Evolutionary conservation across 2,797 vertebrate genomes (phyloP).

Genomic region (Sebastes hubbsi): DNA sequence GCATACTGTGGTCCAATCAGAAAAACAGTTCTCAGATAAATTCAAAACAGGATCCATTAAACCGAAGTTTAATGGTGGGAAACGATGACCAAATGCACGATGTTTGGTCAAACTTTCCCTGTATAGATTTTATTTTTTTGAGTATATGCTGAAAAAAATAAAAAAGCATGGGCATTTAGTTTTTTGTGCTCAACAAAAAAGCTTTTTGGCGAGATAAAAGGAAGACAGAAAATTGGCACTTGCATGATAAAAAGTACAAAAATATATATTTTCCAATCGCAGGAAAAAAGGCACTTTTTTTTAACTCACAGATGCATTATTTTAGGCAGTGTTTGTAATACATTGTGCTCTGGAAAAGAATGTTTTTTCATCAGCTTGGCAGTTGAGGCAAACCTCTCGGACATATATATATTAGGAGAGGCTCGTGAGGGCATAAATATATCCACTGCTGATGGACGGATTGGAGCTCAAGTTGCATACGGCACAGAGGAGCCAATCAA

Average conservation of each 20-base stretch:
- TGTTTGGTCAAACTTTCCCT: constrained; percentile 47
- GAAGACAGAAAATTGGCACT: constrained; percentile 65
- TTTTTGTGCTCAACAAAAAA: constrained; percentile 45
- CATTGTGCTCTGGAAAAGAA: constrained; percentile 53
- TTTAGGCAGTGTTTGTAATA: constrained; percentile 56
- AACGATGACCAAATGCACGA: constrained; percentile 32
- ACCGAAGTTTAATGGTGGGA: constrained; percentile 43
- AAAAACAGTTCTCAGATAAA: constrained; percentile 35
- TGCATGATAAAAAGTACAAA: constrained; percentile 60
- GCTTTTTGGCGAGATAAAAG: constrained; percentile 41
- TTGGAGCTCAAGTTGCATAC: constrained; percentile 19
- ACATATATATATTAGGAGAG: neutral
- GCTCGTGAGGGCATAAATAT: neutral
- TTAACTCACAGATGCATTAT: constrained; percentile 14
- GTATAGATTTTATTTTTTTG: constrained; percentile 7
- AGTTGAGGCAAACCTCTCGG: neutral
- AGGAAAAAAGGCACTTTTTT: constrained; percentile 69
- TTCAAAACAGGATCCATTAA: constrained; percentile 43
- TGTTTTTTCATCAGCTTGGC: constrained; percentile 11
- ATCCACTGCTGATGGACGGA: constrained; percentile 48
- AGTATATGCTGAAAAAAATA: constrained; percentile 15
- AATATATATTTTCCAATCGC: constrained; percentile 59
- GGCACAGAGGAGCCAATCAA: constrained; percentile 24
- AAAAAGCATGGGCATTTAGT: constrained; percentile 29
- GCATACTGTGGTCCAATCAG: constrained; percentile 61